These are phyloP conservation scores for Chrysina gloriosa DNA, from an alignment of 2,888 invertebrate genomes.

Conservation along the genomic window DNA sequence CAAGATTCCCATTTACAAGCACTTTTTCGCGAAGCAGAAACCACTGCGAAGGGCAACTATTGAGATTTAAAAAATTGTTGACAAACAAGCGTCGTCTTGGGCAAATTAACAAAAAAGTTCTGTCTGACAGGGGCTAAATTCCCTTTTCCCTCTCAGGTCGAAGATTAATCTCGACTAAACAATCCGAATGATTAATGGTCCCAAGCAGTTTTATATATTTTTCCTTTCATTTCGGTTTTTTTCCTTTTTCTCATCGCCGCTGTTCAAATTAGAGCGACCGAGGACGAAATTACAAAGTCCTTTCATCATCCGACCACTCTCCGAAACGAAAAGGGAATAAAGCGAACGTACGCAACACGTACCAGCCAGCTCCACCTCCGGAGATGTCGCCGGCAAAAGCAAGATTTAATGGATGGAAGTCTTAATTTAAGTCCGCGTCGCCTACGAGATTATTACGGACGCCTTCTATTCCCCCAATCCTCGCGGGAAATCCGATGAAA, in stretches of 20 bases:
- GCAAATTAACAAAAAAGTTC: no score
- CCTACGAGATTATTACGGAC: not conserved
- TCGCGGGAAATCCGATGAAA: constrained; percentile 10
- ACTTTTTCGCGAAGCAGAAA: no score
- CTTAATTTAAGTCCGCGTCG: constrained; percentile 1
- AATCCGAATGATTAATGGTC: not conserved
- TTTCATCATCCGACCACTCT: not conserved
- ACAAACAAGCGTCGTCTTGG: no score
- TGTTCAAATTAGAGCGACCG: not conserved
- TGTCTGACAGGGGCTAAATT: no score
- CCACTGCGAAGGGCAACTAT: no score
- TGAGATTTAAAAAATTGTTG: no score
- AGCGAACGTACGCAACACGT: constrained; percentile 11
- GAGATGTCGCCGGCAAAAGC: not conserved
- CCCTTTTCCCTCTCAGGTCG: not conserved
- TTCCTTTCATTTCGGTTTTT: not conserved
- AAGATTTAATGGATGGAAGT: constrained; percentile 7
- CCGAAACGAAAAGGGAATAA: not conserved
- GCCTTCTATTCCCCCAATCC: not conserved
- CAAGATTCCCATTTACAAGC: no score
- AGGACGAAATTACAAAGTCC: constrained; percentile 4
- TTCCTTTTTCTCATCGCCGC: not conserved
- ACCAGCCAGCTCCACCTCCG: not conserved
- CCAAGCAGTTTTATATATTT: not conserved
- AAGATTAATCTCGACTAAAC: not conserved